Evolutionary conservation across 2,797 vertebrate species (phyloP).

Genomic region (Pempheris klunzingeri): DNA sequence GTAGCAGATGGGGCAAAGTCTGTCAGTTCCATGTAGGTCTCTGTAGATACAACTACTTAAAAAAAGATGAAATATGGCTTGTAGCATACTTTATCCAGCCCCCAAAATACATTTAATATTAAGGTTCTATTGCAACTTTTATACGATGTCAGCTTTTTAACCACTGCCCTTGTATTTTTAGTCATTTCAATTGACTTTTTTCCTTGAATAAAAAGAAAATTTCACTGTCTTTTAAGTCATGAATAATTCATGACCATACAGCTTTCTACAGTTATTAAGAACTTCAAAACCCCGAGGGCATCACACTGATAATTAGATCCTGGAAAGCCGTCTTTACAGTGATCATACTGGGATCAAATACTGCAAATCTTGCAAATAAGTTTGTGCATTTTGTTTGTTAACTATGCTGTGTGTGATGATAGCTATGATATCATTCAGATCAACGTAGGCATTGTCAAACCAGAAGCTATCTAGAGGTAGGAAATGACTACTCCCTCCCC

Average conservation of each 20-base stretch:
- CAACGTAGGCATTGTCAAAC: conserved; percentile 1
- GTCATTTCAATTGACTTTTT: conserved; percentile 20
- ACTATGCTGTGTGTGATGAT: not conserved
- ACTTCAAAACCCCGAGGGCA: conserved; percentile 32
- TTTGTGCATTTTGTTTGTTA: conserved; percentile 1
- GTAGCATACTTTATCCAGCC: not conserved
- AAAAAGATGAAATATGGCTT: not conserved
- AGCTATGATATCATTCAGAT: not conserved
- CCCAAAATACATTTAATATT: conserved; percentile 16
- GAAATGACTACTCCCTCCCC: not conserved
- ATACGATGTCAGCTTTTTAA: conserved; percentile 31
- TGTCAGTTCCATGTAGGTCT: conserved; percentile 33
- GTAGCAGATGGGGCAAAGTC: conserved; percentile 45
- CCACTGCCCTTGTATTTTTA: conserved; percentile 9
- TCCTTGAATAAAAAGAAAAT: conserved; percentile 6
- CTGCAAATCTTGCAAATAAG: conserved; percentile 6
- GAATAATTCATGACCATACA: conserved; percentile 48
- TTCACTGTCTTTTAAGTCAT: conserved; percentile 24
- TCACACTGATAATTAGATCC: conserved; percentile 47
- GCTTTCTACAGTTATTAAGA: conserved; percentile 35
- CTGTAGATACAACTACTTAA: conserved; percentile 22
- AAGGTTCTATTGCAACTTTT: conserved; percentile 9
- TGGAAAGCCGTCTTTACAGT: conserved; percentile 42
- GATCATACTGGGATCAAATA: conserved; percentile 29
- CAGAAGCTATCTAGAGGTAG: conserved; percentile 9